Percentiles rank a stretch among this genome's conserved stretches.
These are phyloP conservation scores for Polyploca ridens DNA, from an alignment of 2,888 invertebrate genomes.

Conservation along the genomic window DNA sequence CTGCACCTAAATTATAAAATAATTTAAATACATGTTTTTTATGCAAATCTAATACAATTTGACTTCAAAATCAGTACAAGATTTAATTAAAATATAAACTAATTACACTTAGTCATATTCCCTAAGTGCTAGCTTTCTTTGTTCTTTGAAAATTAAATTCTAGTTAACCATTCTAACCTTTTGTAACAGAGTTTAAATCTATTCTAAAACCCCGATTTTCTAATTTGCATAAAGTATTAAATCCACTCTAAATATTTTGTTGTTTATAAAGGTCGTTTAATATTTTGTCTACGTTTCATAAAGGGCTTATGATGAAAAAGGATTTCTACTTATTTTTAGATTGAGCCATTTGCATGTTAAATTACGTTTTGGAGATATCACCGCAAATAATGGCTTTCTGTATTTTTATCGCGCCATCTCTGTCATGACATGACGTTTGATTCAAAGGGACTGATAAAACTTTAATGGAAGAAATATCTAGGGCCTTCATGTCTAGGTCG, in stretches of 20 bases:
- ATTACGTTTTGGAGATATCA: conserved; percentile 9
- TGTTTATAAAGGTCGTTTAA: neutral
- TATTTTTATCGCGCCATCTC: neutral
- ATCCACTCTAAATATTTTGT: neutral
- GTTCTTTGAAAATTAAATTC: neutral
- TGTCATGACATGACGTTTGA: conserved; percentile 7
- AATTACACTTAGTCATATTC: neutral
- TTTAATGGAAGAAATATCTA: neutral
- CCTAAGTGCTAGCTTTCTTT: neutral
- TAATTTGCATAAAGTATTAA: conserved; percentile 2
- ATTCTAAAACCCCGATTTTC: conserved; percentile 2
- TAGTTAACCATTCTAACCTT: neutral
- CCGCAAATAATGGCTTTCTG: neutral
- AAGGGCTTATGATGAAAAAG: neutral
- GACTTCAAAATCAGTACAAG: neutral
- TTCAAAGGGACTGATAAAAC: conserved; percentile 9
- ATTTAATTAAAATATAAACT: neutral
- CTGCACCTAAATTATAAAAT: too few species aligned
- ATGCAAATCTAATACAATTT: neutral
- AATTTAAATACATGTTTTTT: too few species aligned
- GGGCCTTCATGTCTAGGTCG: neutral
- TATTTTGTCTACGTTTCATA: conserved; percentile 3
- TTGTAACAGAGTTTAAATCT: neutral
- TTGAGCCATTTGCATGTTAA: conserved; percentile 4
- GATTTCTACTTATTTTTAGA: conserved; percentile 2